Percentiles rank a stretch among this genome's conserved stretches.
These are phyloP conservation scores for Ceratoteleas bidentatus DNA, from an alignment of 1,140 invertebrate genomes.

Conservation along the genomic window DNA sequence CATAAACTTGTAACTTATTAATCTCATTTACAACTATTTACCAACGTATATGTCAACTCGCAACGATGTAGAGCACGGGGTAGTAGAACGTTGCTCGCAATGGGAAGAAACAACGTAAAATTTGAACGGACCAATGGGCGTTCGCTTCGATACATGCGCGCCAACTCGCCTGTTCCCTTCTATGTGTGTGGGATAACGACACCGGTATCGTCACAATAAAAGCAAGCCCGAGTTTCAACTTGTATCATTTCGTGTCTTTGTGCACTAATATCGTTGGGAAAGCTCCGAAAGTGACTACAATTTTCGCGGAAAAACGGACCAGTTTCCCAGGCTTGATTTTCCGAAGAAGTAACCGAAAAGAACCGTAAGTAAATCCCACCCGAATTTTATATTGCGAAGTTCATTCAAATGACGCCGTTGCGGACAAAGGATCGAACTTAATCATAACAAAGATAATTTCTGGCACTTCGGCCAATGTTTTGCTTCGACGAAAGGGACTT, in stretches of 20 bases:
- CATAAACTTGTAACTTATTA: too few species aligned
- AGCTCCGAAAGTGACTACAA: constrained; percentile 7
- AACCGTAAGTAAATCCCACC: constrained; percentile 34
- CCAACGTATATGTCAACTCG: background rate
- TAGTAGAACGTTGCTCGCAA: background rate
- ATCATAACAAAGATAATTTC: constrained; percentile 48
- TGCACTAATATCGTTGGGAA: constrained; percentile 22
- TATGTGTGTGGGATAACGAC: constrained; percentile 59
- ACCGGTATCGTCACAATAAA: constrained; percentile 61
- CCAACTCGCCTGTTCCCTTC: constrained; percentile 21
- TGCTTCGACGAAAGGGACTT: constrained; percentile 4
- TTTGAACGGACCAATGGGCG: constrained; percentile 51
- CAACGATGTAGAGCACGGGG: background rate
- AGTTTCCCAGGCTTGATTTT: constrained; percentile 4
- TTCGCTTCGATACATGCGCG: constrained; percentile 27
- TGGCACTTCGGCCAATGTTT: background rate
- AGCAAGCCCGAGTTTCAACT: constrained; percentile 51
- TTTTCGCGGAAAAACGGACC: constrained; percentile 1
- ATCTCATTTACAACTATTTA: too few species aligned
- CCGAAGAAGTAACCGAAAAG: background rate
- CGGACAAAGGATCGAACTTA: constrained; percentile 43
- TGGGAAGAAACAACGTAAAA: constrained; percentile 36
- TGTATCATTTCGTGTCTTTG: constrained; percentile 54
- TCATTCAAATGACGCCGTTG: constrained; percentile 52
- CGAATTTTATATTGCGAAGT: constrained; percentile 16